Base-by-base conservation (phyloP, 1,140 invertebrate species). In the Drosophila truncata region DNA sequence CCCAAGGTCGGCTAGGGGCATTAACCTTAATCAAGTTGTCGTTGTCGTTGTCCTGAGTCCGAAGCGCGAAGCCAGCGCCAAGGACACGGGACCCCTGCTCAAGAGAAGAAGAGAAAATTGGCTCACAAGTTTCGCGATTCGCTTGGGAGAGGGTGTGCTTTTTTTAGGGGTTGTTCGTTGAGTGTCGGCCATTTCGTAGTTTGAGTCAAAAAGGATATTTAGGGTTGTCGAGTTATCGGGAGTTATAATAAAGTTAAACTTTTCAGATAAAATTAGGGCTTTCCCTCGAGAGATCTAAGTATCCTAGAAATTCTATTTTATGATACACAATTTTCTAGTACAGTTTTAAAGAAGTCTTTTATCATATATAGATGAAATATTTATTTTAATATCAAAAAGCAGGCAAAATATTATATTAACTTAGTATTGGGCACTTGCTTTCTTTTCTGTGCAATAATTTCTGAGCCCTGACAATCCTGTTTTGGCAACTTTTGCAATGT, bases 1-100 rank as follows among this genome's bases (percentile, higher is more conserved):
- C 47, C 83, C 91, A 92, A 92, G 91, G 91, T 92, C 91, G 91
- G 84, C 70, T 90, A 90, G 85, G 85, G 85, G 85, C 85, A 90
- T 90, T 90, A 90, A 90, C 85, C 85, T 90, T 85, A 75, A 79
- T 80, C 66, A 85, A 79, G 85, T 85, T 82, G 81, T 74, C 77
- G 80, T 75, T 82, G 80, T 69, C 82, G 74, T 81, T 72, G 78
- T 63, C 69, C 73, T 71, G 62, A 63, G 66, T 80, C 69, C 65
- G 57, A 65, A 66, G 55, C 70, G 70, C 65, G 58, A 76, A 41
- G 64, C 78, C 55, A 66, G 69, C 78, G 74, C 81, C 85, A 90
- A 90, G 85, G 85, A 90, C 85, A 90, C 66, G 59, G 52, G 80
- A 66, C 47, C 47, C 58, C 44, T 72, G 70, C 84, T 88, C 81